Evolutionary conservation across 2,888 invertebrate species (phyloP).

Genomic region (Galerucella calmariensis): DNA sequence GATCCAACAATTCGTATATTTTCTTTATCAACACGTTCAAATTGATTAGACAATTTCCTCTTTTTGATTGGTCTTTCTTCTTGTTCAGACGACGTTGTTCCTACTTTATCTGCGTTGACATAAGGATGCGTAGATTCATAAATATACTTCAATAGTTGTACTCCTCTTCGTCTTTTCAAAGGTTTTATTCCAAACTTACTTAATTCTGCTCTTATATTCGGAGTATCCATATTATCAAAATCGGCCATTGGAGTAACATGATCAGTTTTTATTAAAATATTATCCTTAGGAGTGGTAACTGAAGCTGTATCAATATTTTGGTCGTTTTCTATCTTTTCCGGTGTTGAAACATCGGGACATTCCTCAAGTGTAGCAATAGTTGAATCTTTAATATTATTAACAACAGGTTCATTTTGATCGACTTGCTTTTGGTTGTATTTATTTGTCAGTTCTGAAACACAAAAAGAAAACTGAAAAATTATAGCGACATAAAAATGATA

Average conservation of each 20-base stretch:
- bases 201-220: conserved; percentile 69
- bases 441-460: conserved; percentile 19
- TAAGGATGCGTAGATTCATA: conserved; percentile 77
- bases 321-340: neutral
- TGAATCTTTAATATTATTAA: neutral
- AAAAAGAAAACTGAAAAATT: neutral
- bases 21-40: conserved; percentile 10
- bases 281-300: conserved; percentile 44
- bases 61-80: conserved; percentile 45
- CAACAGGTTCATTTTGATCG: conserved; percentile 5
- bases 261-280: conserved; percentile 67
- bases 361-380: neutral
- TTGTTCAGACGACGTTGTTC: conserved; percentile 33
- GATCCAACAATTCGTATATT: conserved; percentile 52
- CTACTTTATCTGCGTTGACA: conserved; percentile 55
- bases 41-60: conserved; percentile 35
- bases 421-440: conserved; percentile 11
- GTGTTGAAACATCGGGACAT: neutral
- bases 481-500: neutral
- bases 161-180: conserved; percentile 70
- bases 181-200: conserved; percentile 76
- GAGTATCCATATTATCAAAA: conserved; percentile 70
- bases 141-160: conserved; percentile 73
- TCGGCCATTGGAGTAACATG: conserved; percentile 71
- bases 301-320: neutral